A percentile compares a stretch with the other conserved stretches of the same genome.
These are phyloP conservation scores for Pitta sordida DNA, from an alignment of 2,113 vertebrate genomes.

Conservation along the genomic window DNA sequence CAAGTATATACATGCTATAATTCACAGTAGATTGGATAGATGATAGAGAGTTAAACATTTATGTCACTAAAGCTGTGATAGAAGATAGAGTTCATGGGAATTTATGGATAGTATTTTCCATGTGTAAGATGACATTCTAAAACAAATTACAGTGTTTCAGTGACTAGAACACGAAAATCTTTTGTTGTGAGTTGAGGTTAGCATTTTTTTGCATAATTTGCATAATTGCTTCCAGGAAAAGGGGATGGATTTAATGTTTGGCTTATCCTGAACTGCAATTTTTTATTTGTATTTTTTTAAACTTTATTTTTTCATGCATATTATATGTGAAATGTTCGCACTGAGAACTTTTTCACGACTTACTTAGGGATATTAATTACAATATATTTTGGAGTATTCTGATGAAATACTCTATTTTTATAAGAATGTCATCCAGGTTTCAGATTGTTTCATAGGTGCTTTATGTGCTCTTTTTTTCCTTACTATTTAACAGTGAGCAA, in stretches of 20 bases:
- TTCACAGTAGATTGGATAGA: background rate
- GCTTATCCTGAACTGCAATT: background rate
- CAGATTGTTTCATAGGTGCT: background rate
- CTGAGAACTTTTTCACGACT: background rate
- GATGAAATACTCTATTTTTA: background rate
- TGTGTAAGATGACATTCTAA: background rate
- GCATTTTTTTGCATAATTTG: too few species aligned
- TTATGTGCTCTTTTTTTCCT: background rate
- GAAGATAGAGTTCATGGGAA: background rate
- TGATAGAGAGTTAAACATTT: background rate
- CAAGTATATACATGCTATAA: background rate
- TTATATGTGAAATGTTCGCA: background rate
- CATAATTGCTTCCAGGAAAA: background rate
- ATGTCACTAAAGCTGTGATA: background rate
- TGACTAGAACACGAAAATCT: background rate
- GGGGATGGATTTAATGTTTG: background rate
- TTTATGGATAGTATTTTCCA: background rate
- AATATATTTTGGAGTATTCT: background rate
- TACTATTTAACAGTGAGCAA: background rate
- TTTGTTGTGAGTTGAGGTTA: background rate
- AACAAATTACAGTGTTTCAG: background rate
- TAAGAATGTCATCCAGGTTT: background rate
- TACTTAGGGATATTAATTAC: background rate
- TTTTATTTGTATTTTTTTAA: background rate
- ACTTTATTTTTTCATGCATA: background rate